Conservation (phyloP, 2,797 vertebrate species). For the Liparis tanakae region DNA sequence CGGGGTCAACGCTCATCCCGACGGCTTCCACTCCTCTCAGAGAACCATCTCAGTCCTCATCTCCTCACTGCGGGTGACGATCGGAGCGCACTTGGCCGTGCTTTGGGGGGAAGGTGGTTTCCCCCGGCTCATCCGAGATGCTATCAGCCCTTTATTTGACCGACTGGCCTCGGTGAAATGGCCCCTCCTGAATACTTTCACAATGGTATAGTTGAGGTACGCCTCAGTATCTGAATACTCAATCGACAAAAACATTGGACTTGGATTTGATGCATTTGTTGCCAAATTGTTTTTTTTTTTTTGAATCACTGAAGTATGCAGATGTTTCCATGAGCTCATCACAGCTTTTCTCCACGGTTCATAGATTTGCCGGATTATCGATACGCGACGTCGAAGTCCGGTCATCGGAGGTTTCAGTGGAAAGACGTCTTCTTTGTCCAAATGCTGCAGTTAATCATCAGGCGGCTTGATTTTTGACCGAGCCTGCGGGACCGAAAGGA, state of each 20-base stretch:
- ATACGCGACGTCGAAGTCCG: conserved; percentile 26
- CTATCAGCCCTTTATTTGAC: conserved; percentile 40
- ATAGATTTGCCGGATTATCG: conserved; percentile 34
- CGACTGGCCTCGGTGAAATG: conserved; percentile 29
- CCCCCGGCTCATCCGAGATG: conserved; percentile 30
- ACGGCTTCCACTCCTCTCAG: conserved; percentile 9
- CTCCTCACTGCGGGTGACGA: conserved; percentile 42
- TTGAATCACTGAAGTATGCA: conserved; percentile 28
- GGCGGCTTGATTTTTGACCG: conserved; percentile 16
- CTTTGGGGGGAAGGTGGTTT: neutral
- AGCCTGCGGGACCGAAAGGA: conserved; percentile 10
- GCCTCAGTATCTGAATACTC: neutral
- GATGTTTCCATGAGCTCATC: conserved; percentile 54
- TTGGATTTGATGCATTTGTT: conserved; percentile 12
- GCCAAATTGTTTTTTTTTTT: conserved; percentile 36
- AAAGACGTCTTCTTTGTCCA: conserved; percentile 34
- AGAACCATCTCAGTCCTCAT: conserved; percentile 9
- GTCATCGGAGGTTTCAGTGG: conserved; percentile 31
- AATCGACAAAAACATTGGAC: conserved; percentile 17
- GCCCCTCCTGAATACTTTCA: neutral
- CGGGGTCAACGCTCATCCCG: neutral
- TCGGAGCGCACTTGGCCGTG: neutral
- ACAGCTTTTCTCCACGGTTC: conserved; percentile 2
- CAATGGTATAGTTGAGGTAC: conserved; percentile 6
- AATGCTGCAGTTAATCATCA: conserved; percentile 31